A percentile compares a stretch with the other conserved stretches of the same genome.
Conservation (phyloP, 2,888 invertebrate genomes). For the Polia nebulosa region DNA sequence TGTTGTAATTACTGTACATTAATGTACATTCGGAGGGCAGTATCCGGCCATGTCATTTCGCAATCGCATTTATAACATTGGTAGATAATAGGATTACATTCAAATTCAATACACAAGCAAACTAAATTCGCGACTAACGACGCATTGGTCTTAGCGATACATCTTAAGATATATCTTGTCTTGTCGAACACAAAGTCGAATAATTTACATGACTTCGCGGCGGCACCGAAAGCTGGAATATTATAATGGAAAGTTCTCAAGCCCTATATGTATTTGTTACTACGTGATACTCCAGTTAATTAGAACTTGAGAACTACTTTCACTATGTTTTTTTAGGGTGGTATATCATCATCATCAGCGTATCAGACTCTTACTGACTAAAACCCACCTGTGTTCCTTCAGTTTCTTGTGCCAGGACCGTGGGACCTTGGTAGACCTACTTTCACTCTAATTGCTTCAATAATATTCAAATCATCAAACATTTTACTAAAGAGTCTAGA, state of each 20-base stretch:
- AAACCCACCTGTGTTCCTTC: too few relatives aligned
- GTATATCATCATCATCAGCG: too few relatives aligned
- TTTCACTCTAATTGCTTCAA: conserved; percentile 51
- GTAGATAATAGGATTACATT: too few relatives aligned
- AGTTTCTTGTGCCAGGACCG: too few relatives aligned
- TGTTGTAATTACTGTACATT: too few relatives aligned
- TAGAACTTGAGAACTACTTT: conserved; percentile 54
- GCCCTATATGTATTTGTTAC: conserved; percentile 37
- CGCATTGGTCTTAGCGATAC: conserved; percentile 10
- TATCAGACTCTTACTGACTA: too few relatives aligned
- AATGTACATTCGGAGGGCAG: too few relatives aligned
- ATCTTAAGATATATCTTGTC: conserved; percentile 37
- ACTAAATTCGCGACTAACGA: conserved; percentile 20
- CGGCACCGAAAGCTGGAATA: conserved; percentile 62
- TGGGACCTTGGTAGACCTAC: too few relatives aligned
- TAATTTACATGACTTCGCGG: conserved; percentile 67
- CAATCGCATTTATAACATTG: too few relatives aligned
- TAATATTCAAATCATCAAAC: conserved; percentile 43
- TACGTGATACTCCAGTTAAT: conserved; percentile 47
- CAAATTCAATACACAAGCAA: conserved; percentile 5
- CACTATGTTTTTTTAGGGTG: too few relatives aligned
- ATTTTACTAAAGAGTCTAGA: conserved; percentile 5
- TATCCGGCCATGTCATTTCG: too few relatives aligned
- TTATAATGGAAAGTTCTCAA: conserved; percentile 63
- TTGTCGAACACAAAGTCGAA: conserved; percentile 56